These are phyloP conservation scores for Eulemur albifrons DNA, from an alignment of 2,797 vertebrate genomes.

Conservation along the genomic window DNA sequence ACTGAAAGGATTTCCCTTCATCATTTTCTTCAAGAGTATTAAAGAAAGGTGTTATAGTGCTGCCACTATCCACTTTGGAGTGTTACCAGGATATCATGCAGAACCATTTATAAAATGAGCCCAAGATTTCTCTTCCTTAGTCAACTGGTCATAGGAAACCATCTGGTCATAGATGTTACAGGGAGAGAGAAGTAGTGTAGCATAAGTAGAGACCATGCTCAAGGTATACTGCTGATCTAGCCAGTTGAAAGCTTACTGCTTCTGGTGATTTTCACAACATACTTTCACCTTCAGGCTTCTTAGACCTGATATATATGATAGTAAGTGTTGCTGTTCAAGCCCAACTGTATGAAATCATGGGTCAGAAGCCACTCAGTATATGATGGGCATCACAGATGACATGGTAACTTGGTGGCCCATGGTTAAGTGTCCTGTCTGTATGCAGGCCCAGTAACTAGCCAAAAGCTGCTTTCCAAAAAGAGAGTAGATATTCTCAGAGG, in stretches of 20 bases:
- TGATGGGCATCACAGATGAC: too few species aligned
- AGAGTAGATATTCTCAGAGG: too few species aligned
- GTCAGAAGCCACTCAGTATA: too few species aligned
- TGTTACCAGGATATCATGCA: background rate
- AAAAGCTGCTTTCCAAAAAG: too few species aligned
- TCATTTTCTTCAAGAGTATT: background rate
- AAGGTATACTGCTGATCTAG: background rate
- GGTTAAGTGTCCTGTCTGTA: too few species aligned
- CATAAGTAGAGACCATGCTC: background rate
- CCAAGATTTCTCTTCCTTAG: background rate
- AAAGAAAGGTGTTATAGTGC: background rate
- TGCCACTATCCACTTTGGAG: background rate
- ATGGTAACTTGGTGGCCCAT: too few species aligned
- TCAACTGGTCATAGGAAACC: background rate
- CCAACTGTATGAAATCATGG: too few species aligned
- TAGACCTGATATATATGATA: too few species aligned
- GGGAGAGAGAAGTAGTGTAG: background rate
- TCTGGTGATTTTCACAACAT: background rate
- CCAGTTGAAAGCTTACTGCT: background rate
- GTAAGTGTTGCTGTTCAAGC: too few species aligned
- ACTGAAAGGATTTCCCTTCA: background rate
- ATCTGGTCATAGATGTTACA: background rate
- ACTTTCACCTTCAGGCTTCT: too few species aligned
- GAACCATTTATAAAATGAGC: background rate
- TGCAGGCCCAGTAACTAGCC: too few species aligned